phyloP scores from a whole-genome alignment of 2,113 vertebrate species.

The Otus sunia region DNA sequence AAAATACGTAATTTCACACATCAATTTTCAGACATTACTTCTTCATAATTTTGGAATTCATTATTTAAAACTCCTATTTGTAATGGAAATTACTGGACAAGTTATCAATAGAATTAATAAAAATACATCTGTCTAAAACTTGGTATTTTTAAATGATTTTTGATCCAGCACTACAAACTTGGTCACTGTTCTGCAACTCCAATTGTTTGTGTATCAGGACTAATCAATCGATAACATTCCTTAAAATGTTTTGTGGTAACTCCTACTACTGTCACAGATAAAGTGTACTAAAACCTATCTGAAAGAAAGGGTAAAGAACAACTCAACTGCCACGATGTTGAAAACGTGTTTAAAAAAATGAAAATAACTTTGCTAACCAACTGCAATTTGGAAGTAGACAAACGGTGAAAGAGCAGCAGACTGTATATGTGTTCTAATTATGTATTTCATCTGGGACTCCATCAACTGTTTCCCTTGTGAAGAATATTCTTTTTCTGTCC shows the following conservation, averaged over 20 bases:
- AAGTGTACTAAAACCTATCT: constrained; percentile 9
- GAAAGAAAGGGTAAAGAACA: constrained; percentile 45
- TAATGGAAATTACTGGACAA: constrained; percentile 48
- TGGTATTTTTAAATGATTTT: constrained; percentile 52
- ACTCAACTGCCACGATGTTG: constrained; percentile 28
- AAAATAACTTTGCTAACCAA: constrained; percentile 27
- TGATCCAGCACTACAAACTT: constrained; percentile 33
- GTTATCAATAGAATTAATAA: constrained; percentile 59
- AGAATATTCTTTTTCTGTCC: neutral
- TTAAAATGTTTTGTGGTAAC: constrained; percentile 34
- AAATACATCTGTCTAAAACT: constrained; percentile 45
- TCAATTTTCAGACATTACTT: constrained; percentile 1
- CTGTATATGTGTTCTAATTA: neutral
- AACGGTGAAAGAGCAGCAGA: neutral
- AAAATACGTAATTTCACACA: neutral
- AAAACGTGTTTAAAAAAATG: constrained; percentile 32
- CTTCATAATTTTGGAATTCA: constrained; percentile 37
- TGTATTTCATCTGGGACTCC: neutral
- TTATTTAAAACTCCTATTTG: constrained; percentile 41
- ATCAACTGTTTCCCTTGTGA: constrained; percentile 3
- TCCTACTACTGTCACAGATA: constrained; percentile 36
- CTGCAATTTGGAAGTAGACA: constrained; percentile 49
- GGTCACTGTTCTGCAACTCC: constrained; percentile 13
- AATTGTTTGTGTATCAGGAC: constrained; percentile 47
- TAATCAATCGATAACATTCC: constrained; percentile 46